phyloP scores from a whole-genome alignment of 2,113 vertebrate species.

The Loxodonta africana region DNA sequence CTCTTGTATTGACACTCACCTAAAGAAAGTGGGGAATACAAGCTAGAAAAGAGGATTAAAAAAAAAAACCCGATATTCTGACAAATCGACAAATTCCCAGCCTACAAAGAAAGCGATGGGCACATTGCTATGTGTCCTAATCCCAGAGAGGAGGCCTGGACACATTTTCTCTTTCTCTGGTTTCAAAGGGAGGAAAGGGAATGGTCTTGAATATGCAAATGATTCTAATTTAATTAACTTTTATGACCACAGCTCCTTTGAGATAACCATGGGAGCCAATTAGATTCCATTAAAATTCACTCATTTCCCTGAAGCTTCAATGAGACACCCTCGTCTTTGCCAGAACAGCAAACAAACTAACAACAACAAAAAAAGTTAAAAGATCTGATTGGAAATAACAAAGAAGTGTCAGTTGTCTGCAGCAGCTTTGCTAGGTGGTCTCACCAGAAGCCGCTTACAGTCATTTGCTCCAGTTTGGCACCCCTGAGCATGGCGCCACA shows the following conservation, averaged over 20 bases:
- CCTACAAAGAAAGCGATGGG: not conserved
- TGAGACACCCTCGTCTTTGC: conserved; percentile 75
- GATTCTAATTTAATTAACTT: conserved; percentile 90
- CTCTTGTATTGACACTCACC: not conserved
- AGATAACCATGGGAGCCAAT: conserved; percentile 87
- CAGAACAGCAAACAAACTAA: conserved; percentile 55
- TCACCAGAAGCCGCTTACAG: conserved; percentile 50
- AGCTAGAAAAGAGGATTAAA: conserved; percentile 64
- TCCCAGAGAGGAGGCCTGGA: not conserved
- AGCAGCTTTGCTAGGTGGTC: not conserved
- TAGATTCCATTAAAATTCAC: conserved; percentile 87
- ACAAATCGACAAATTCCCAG: conserved; percentile 61
- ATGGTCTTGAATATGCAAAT: conserved; percentile 87
- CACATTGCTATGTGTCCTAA: conserved; percentile 52
- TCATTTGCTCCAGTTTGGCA: not conserved
- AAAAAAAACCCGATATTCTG: not conserved
- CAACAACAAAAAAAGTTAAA: conserved; percentile 38
- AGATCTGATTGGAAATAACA: conserved; percentile 68
- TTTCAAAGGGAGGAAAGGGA: conserved; percentile 77
- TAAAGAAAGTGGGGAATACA: conserved; percentile 33
- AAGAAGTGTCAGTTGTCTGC: conserved; percentile 48
- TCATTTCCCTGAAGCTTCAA: conserved; percentile 82
- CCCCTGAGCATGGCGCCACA: not conserved
- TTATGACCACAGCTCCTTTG: conserved; percentile 86
- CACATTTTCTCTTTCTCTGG: conserved; percentile 46